Evolutionary conservation across 2,888 invertebrate species (phyloP), one percentile per base, ranked within the genome.

Genomic region (Callyntrura guangdongensis): DNA sequence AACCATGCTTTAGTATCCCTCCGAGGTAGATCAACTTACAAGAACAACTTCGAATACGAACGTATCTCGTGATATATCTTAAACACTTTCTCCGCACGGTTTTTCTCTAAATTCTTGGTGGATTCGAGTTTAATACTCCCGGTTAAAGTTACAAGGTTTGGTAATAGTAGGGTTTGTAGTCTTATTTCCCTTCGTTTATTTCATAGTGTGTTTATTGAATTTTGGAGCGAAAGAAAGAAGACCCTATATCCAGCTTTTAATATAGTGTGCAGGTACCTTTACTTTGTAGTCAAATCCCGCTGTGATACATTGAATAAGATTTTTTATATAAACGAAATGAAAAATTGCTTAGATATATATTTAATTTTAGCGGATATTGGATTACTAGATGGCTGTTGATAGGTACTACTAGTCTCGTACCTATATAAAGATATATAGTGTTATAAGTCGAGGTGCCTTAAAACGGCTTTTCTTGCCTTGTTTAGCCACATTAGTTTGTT

Each of bases 21-120:
- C n/a, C 22, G 79, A 79, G 79, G 56, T 17, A 79, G 49, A 53
- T 79, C 74, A 74, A 36, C 74, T 86, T 25, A 11, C 86, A 72
- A 11, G n/a, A n/a, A n/a, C n/a, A n/a, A n/a, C n/a, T n/a, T n/a
- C n/a, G n/a, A n/a, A n/a, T n/a, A n/a, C n/a, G n/a, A n/a, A n/a
- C n/a, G n/a, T n/a, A n/a, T n/a, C n/a, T n/a, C n/a, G n/a, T n/a
- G n/a, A n/a, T n/a, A n/a, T n/a, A n/a, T n/a, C n/a, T n/a, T n/a
- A n/a, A n/a, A n/a, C n/a, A n/a, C n/a, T n/a, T n/a, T n/a, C n/a
- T n/a, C n/a, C n/a, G n/a, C n/a, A n/a, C n/a, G n/a, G n/a, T n/a
- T n/a, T n/a, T n/a, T n/a, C n/a, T n/a, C n/a, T n/a, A n/a, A n/a
- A n/a, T n/a, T n/a, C n/a, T n/a, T n/a, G n/a, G n/a, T n/a, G n/a